A percentile compares a stretch with the other conserved stretches of the same genome.
These are phyloP conservation scores for Epinephelus awoara DNA, from an alignment of 2,797 vertebrate genomes.

Conservation along the genomic window DNA sequence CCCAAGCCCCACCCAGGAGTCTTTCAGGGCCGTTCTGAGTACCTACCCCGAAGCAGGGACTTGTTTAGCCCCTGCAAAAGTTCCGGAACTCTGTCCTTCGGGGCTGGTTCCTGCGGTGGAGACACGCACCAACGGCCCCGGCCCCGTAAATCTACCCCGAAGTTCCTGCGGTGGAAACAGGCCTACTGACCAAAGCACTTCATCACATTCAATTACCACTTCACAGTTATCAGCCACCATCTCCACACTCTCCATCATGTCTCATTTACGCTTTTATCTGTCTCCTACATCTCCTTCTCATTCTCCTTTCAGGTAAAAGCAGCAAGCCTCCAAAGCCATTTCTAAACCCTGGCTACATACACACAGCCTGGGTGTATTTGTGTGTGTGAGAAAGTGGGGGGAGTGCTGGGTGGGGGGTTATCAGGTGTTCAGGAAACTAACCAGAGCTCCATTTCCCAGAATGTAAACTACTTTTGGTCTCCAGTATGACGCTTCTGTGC, in stretches of 20 bases:
- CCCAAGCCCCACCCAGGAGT: no score
- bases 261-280: constrained; percentile 28
- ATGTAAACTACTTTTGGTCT: constrained; percentile 16
- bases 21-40: no score
- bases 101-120: no score
- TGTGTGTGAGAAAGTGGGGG: background rate
- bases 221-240: constrained; percentile 19
- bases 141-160: no score
- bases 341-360: constrained; percentile 26
- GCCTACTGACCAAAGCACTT: background rate
- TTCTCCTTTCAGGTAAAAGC: constrained; percentile 21
- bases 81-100: no score
- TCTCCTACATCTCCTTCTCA: constrained; percentile 31
- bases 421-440: constrained; percentile 74
- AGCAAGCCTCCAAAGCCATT: constrained; percentile 20
- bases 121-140: no score
- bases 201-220: constrained; percentile 10
- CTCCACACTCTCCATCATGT: constrained; percentile 16
- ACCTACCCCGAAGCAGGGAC: no score
- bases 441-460: constrained; percentile 63
- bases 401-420: constrained; percentile 47
- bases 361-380: background rate
- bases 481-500: constrained; percentile 16
- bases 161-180: no score
- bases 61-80: no score